Evolutionary conservation across 2,888 invertebrate species (phyloP), one percentile per base, ranked within the genome.

Genomic region (Temnothorax rugatulus): DNA sequence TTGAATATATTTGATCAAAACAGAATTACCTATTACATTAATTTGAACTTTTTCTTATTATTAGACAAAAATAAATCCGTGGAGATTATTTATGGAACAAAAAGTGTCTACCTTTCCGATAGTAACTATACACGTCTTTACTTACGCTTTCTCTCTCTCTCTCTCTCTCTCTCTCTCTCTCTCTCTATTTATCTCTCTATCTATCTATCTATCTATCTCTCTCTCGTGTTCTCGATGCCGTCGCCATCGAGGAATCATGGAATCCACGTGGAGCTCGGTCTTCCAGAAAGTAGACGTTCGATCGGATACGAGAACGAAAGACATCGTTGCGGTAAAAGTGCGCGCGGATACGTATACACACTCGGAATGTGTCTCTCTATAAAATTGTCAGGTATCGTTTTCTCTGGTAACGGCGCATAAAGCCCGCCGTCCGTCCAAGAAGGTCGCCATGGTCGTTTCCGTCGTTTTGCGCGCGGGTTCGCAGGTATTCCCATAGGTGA

Each of bases 271-370:
- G 69, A 69, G 61, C 21, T 81, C 81, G 66, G 69, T 75, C 84
- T 84, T 81, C 63, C 75, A 79, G 85, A 85, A 85, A 84, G 61
- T 79, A 74, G 81, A 84, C 61, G 81, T 69, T 84, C 85, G 84
- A 84, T 84, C 75, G 74, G 59, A 79, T 59, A 66, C 61, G 77
- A 47, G 57, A 63, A 64, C 75, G 79, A 68, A 63, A 69, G 69
- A 83, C 68, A 69, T 68, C 63, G 82, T 75, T 66, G 84, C 82
- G 84, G 82, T 75, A 68, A 84, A 84, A 59, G 59, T 34, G 38
- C 21, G 21, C 61, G 68, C 61, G 47, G 47, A 73, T 73, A 73
- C 25, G 50, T 47, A 29, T 47, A 83, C 52, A 34, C 50, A 50
- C 50, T 34, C 41, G 81, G 21, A 71, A 76, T 47, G 64, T 68